A percentile compares a stretch with the other conserved stretches of the same genome.
phyloP scores from a whole-genome alignment of 2,888 invertebrate genomes.

The Lasioglossum calceatum region DNA sequence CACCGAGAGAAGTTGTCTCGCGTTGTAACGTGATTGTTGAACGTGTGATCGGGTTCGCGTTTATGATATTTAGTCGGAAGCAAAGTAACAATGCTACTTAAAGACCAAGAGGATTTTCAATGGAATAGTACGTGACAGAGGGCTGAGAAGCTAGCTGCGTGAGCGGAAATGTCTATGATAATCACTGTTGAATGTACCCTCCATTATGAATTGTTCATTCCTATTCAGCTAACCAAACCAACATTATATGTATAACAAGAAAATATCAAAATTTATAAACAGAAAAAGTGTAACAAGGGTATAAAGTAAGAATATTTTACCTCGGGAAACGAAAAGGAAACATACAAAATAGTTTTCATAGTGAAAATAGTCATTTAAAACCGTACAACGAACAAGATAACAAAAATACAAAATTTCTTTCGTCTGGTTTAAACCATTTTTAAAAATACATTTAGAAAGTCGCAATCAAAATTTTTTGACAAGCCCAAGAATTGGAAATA shows the following conservation, averaged over 20 bases:
- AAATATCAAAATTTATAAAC: not conserved
- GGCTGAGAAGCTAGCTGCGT: not conserved
- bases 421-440: too few species aligned
- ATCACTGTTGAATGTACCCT: not conserved
- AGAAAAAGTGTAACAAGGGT: not conserved
- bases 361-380: not conserved
- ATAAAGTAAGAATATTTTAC: not conserved
- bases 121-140: too few species aligned
- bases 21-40: constrained; percentile 58
- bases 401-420: constrained; percentile 1
- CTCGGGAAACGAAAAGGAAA: not conserved
- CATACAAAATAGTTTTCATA: not conserved
- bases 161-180: not conserved
- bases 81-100: not conserved
- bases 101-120: not conserved
- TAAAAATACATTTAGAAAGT: not conserved
- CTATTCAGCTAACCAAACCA: not conserved
- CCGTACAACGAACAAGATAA: not conserved
- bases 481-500: not conserved
- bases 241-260: not conserved
- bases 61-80: not conserved
- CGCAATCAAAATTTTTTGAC: not conserved
- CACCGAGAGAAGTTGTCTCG: constrained; percentile 74
- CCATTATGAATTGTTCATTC: not conserved
- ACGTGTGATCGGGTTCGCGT: constrained; percentile 28